phyloP scores from a whole-genome alignment of 2,113 vertebrate species.

The Forbesichthys papilliferus region DNA sequence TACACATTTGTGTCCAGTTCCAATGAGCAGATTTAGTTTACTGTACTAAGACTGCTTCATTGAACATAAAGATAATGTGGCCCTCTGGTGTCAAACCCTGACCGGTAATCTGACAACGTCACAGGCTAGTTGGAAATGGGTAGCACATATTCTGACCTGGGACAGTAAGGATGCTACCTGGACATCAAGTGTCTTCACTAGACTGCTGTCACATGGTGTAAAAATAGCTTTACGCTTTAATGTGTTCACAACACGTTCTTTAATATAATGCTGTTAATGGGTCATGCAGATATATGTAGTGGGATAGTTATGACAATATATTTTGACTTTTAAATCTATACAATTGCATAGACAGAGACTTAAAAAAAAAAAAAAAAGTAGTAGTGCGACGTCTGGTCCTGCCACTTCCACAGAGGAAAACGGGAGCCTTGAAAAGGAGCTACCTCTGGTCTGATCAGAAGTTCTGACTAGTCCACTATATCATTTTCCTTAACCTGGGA shows the following conservation, averaged over 20 bases:
- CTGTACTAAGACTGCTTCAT: no score
- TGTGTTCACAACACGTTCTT: background rate
- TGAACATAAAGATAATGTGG: no score
- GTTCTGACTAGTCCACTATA: background rate
- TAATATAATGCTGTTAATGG: conserved; percentile 33
- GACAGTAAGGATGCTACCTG: no score
- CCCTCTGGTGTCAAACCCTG: no score
- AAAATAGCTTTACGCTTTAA: no score
- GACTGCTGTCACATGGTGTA: background rate
- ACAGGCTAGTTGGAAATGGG: no score
- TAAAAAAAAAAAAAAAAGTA: no score
- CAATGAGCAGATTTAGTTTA: no score
- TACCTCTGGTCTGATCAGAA: background rate
- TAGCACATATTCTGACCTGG: no score
- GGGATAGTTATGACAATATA: conserved; percentile 53
- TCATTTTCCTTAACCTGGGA: background rate
- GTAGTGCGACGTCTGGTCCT: conserved; percentile 11
- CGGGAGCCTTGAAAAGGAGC: background rate
- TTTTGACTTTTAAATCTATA: conserved; percentile 35
- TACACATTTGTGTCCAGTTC: no score
- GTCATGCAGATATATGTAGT: conserved; percentile 34
- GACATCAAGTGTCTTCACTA: no score
- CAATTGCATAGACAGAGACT: conserved; percentile 12
- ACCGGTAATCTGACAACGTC: no score
- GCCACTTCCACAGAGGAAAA: conserved; percentile 2